Base-by-base conservation (phyloP, 2,888 invertebrate genomes). In the Eugnorisma glareosa region DNA sequence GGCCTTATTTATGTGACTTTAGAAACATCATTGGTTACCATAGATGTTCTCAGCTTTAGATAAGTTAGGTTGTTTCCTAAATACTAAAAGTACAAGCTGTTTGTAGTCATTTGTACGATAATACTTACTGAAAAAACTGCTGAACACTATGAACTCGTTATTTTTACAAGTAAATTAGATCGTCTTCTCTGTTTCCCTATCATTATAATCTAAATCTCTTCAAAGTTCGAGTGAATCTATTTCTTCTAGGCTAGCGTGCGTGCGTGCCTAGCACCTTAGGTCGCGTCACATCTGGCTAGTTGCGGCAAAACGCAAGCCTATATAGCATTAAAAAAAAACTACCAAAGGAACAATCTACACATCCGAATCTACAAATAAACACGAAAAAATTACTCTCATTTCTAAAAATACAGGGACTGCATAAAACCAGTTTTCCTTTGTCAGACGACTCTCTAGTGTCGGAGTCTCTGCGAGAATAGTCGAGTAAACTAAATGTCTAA, bases 401-500 rank as follows among this genome's bases (percentile, higher is more conserved):
- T 28, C 48, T 43, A 64, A 67, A 67, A 66, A 66, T 37, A 68
- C 69, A 67, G 18, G 10, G 35, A 45, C 8, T 43, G 13, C n/a
- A n/a, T n/a, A 45, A 64, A 75, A 67, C 69, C 48, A 45, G 73
- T 73, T 70, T 40, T 66, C 11, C 54, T n/a, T 68, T 64, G 54
- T 64, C n/a, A 76, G 37, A 63, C 13, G 54, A 67, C 11, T 75
- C 10, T 57, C 61, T 48, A 51, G 61, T 54, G 76, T 67, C 21
- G 67, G 28, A 51, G 37, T 54, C 77, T 64, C 13, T 64, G n/a
- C 35, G 35, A 51, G 31, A 63, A 71, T 74, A 84, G 73, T 82
- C 59, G 51, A 82, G 63, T 67, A 67, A 66, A 75, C 79, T 71
- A 76, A 77, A 75, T 73, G 76, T 75, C 80, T 83, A 83, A 88